Evolutionary conservation across 1,140 invertebrate genomes (phyloP).

Genomic region (Platyscapa corneri): DNA sequence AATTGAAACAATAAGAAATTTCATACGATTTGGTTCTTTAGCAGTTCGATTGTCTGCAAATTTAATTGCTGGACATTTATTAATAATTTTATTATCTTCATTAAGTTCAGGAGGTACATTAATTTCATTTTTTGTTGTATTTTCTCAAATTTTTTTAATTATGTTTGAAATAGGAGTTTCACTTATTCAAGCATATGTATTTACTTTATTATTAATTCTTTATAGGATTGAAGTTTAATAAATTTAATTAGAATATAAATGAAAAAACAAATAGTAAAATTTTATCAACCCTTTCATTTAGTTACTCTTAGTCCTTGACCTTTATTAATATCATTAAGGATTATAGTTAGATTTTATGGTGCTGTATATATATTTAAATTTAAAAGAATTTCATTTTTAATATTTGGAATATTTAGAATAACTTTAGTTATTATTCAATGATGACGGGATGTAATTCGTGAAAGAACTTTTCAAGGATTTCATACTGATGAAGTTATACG

Average conservation of each 20-base stretch:
- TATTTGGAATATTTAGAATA: constrained; percentile 72
- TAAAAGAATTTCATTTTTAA: constrained; percentile 3
- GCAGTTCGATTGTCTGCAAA: constrained; percentile 76
- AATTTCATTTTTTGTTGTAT: neutral
- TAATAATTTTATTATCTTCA: neutral
- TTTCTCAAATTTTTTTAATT: neutral
- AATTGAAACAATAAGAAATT: constrained; percentile 78
- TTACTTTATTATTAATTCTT: too few relatives aligned
- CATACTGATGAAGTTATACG: constrained; percentile 69
- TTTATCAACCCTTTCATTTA: constrained; percentile 77
- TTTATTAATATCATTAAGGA: too few relatives aligned
- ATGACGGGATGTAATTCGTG: constrained; percentile 62
- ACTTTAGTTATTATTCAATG: too few relatives aligned
- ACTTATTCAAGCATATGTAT: too few relatives aligned
- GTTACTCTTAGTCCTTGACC: constrained; percentile 41
- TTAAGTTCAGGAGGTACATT: too few relatives aligned
- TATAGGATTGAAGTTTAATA: too few relatives aligned
- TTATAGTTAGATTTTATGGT: constrained; percentile 19
- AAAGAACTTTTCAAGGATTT: constrained; percentile 76
- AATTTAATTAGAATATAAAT: constrained; percentile 4
- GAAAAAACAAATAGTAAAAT: constrained; percentile 68
- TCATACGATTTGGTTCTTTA: constrained; percentile 79
- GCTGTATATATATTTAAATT: constrained; percentile 52
- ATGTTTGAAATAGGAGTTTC: too few relatives aligned
- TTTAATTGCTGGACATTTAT: constrained; percentile 7